Evolutionary conservation across 2,113 vertebrate species (phyloP).

Genomic region (Scortum barcoo): DNA sequence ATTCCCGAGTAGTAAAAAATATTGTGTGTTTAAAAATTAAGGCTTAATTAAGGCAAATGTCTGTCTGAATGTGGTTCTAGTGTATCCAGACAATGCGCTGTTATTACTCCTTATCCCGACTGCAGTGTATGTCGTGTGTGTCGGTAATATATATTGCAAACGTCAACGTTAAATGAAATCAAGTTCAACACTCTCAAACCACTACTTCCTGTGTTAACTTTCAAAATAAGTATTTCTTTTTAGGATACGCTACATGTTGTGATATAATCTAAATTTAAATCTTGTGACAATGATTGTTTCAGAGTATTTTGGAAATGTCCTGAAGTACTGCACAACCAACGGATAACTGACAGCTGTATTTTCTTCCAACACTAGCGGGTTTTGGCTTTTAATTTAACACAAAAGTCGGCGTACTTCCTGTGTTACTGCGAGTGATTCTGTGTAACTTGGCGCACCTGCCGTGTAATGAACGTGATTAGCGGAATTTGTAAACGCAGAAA

Average conservation of each 20-base stretch:
- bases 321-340: not conserved
- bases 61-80: not conserved
- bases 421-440: fast-evolving
- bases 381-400: not conserved
- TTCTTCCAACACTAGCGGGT: not conserved
- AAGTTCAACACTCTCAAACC: not conserved
- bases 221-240: conserved; percentile 39
- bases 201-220: conserved; percentile 20
- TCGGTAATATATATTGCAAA: conserved; percentile 16
- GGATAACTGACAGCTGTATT: not conserved
- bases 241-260: fast-evolving
- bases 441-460: conserved; percentile 25
- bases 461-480: conserved; percentile 63
- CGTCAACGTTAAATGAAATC: not conserved
- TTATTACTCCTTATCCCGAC: conserved; percentile 21
- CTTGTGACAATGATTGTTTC: not conserved
- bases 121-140: conserved; percentile 20
- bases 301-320: not conserved
- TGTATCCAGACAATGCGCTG: not conserved
- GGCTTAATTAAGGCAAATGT: conserved; percentile 24
- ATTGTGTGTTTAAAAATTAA: conserved; percentile 12
- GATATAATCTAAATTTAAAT: fast-evolving
- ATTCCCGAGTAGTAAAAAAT: not conserved
- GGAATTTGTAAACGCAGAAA: conserved; percentile 26
- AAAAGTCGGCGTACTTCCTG: not conserved